Conservation (phyloP, 2,888 invertebrate genomes). For the Mimumesa dahlbomi region DNA sequence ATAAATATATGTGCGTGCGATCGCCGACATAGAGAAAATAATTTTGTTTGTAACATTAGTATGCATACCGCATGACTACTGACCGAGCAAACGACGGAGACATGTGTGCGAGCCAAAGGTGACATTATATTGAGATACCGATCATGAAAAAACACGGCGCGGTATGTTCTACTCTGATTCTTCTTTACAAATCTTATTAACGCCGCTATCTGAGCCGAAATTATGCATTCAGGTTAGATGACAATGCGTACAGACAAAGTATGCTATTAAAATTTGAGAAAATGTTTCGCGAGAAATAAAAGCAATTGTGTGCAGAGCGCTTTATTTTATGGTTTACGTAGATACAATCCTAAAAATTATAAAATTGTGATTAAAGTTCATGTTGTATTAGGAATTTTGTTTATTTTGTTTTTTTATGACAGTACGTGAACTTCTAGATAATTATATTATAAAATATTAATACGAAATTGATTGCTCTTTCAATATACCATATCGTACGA, state of each 20-base stretch:
- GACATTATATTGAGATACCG: conserved; percentile 58
- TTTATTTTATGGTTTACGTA: too few species aligned
- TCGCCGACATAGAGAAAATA: conserved; percentile 42
- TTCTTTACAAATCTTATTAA: conserved; percentile 53
- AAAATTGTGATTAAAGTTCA: too few species aligned
- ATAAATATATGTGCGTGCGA: too few species aligned
- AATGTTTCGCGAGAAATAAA: too few species aligned
- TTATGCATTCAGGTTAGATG: conserved; percentile 50
- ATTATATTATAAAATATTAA: too few species aligned
- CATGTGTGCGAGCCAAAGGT: conserved; percentile 57
- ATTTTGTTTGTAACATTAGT: conserved; percentile 59
- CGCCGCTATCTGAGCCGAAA: conserved; percentile 23
- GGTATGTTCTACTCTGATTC: conserved; percentile 47
- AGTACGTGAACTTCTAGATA: too few species aligned
- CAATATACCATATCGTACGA: too few species aligned
- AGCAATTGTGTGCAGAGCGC: too few species aligned
- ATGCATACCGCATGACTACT: conserved; percentile 51
- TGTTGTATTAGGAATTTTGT: too few species aligned
- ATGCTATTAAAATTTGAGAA: background rate
- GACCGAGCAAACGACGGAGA: conserved; percentile 49
- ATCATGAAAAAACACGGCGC: conserved; percentile 43
- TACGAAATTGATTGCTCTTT: too few species aligned
- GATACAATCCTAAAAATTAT: too few species aligned
- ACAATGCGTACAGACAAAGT: conserved; percentile 39
- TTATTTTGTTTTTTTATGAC: too few species aligned